These are phyloP conservation scores for Tromatobia lineatoria DNA, from an alignment of 2,888 invertebrate species.

Conservation along the genomic window DNA sequence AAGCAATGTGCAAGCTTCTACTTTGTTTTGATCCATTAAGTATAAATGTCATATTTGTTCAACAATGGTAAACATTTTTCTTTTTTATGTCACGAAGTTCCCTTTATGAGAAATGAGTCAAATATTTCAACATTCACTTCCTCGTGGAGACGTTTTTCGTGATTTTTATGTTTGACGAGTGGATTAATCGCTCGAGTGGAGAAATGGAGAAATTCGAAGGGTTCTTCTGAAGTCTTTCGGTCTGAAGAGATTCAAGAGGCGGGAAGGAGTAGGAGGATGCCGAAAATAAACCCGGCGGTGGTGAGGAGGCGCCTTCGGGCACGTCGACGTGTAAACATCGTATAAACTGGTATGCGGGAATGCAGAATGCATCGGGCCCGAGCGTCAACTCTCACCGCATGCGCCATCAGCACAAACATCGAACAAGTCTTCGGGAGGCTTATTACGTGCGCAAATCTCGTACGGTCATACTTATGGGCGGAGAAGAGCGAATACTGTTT, in stretches of 20 bases:
- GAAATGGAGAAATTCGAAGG: constrained; percentile 51
- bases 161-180: neutral
- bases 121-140: neutral
- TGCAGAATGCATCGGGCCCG: constrained; percentile 68
- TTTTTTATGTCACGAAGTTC: neutral
- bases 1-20: too few relatives aligned
- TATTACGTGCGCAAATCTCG: constrained; percentile 53
- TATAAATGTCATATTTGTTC: too few relatives aligned
- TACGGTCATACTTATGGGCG: constrained; percentile 36
- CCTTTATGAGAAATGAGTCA: neutral
- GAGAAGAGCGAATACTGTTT: constrained; percentile 42
- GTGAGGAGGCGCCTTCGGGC: constrained; percentile 61
- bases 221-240: constrained; percentile 20
- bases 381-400: constrained; percentile 52
- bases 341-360: constrained; percentile 71
- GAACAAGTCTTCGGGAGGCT: constrained; percentile 46
- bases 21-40: too few relatives aligned
- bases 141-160: neutral
- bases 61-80: too few relatives aligned
- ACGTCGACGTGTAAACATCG: constrained; percentile 71
- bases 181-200: constrained; percentile 19
- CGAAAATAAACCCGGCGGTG: constrained; percentile 69
- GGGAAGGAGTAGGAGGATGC: constrained; percentile 64
- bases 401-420: constrained; percentile 54
- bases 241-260: constrained; percentile 46